Base-by-base conservation (phyloP, 2,113 vertebrate species). In the Halichoerus grypus region DNA sequence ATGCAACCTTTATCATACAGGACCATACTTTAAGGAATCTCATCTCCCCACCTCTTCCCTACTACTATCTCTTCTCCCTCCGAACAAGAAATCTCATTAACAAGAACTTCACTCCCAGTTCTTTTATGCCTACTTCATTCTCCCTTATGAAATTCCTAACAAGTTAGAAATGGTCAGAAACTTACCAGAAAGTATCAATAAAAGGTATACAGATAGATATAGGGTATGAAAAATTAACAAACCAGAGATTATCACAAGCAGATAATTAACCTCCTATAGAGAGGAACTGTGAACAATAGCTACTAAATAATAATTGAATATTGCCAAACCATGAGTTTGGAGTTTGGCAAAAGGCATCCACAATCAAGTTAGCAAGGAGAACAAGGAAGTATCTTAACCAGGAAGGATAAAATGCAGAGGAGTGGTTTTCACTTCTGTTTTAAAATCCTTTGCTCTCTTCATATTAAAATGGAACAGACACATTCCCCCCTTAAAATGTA, bases 261-360 rank as follows among this genome's bases (percentile, higher is more conserved):
- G 82, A 91, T 89, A 97, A 82, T 88, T 91, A 94, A 84, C n/a
- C 26, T 84, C 33, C 63, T 88, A 71, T 42, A 57, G 51, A 94
- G 85, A 95, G 9, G 31, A 65, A 21, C n/a, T 39, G 5, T 92
- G 55, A 89, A 67, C 1, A 88, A 74, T 15, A 92, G 31, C 31
- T 82, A 82, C 51, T 81, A 87, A 95, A 65, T 82, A 87, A 95
- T 96, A 91, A 92, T 96, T 85, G 80, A 91, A 93, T 72, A 21
- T 42, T 86, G 76, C 39, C 55, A 94, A 86, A 92, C 31, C n/a
- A 16, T 91, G 49, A 89, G 42, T 92, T n/a, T 80, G 84, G 61
- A 87, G 31, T 69, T 95, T 90, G 74, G 16, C 69, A 88, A 65
- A 53, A 57, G 31, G 51, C 65, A 89, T 92, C 33, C 51, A 95